Evolutionary conservation across 2,888 invertebrate genomes (phyloP).

Genomic region (Coelopa pilipes): DNA sequence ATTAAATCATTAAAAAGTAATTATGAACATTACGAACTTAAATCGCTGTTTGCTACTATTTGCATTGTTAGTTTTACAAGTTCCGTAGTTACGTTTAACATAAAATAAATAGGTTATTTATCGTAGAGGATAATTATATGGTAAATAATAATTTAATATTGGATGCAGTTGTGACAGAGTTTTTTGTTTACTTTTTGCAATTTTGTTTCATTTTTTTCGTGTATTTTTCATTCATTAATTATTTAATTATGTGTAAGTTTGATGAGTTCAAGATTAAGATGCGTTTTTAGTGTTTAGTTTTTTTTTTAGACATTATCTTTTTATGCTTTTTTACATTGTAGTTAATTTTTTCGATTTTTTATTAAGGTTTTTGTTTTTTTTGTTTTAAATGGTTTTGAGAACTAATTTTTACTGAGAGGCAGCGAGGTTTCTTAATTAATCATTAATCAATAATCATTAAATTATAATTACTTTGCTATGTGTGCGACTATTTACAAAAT

Average conservation of each 20-base stretch:
- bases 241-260: background rate
- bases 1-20: conserved; percentile 13
- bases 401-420: conserved; percentile 59
- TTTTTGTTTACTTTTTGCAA: background rate
- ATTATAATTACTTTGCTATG: conserved; percentile 10
- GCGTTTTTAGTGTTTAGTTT: conserved; percentile 15
- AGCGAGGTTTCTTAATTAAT: conserved; percentile 59
- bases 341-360: conserved; percentile 13
- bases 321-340: conserved; percentile 25
- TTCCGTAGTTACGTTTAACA: conserved; percentile 8
- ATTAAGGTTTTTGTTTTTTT: conserved; percentile 35
- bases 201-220: background rate
- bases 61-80: conserved; percentile 32
- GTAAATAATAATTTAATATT: conserved; percentile 13
- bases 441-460: conserved; percentile 32
- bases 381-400: conserved; percentile 34
- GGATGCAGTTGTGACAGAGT: background rate
- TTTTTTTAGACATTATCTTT: conserved; percentile 14
- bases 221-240: too few species aligned
- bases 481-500: conserved; percentile 25
- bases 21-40: conserved; percentile 16
- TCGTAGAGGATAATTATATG: conserved; percentile 6
- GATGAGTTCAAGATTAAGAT: conserved; percentile 7
- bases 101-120: conserved; percentile 15
- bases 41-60: conserved; percentile 22